Evolutionary conservation across 2,888 invertebrate genomes (phyloP).

Genomic region (Andrena dorsata): DNA sequence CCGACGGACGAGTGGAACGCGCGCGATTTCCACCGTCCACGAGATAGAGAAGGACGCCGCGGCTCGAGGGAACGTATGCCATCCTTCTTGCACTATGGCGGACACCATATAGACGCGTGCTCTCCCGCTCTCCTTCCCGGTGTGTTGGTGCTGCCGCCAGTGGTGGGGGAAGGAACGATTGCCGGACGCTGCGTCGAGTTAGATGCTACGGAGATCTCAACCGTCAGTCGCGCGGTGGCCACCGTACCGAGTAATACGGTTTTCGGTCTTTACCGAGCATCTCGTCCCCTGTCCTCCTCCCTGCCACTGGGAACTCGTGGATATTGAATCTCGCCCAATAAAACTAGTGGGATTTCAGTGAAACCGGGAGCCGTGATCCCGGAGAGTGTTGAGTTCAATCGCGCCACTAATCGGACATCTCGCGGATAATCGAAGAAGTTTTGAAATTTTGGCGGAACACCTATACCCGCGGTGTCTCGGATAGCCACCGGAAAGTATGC

Average conservation of each 20-base stretch:
- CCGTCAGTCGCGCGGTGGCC: constrained; percentile 83
- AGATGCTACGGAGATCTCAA: constrained; percentile 81
- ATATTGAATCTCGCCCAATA: background rate
- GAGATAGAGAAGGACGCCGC: constrained; percentile 24
- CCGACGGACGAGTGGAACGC: constrained; percentile 11
- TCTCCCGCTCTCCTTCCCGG: constrained; percentile 49
- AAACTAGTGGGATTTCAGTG: constrained; percentile 30
- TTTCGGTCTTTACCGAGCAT: constrained; percentile 35
- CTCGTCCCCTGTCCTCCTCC: background rate
- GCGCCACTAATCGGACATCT: constrained; percentile 45
- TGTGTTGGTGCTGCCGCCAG: constrained; percentile 67
- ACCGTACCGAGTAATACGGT: constrained; percentile 76
- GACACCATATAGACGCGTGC: constrained; percentile 66
- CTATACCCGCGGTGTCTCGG: background rate
- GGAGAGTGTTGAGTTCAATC: constrained; percentile 15
- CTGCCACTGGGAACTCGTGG: background rate
- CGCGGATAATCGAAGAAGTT: background rate
- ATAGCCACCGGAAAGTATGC: constrained; percentile 15
- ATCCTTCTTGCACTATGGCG: constrained; percentile 50
- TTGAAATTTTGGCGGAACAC: constrained; percentile 35
- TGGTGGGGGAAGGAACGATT: constrained; percentile 80
- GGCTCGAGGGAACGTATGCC: constrained; percentile 35
- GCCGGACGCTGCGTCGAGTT: constrained; percentile 82
- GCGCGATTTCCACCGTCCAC: constrained; percentile 29
- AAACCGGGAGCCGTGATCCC: background rate